These are phyloP conservation scores for Apotomis betuletana DNA, from an alignment of 2,888 invertebrate genomes.

Conservation along the genomic window DNA sequence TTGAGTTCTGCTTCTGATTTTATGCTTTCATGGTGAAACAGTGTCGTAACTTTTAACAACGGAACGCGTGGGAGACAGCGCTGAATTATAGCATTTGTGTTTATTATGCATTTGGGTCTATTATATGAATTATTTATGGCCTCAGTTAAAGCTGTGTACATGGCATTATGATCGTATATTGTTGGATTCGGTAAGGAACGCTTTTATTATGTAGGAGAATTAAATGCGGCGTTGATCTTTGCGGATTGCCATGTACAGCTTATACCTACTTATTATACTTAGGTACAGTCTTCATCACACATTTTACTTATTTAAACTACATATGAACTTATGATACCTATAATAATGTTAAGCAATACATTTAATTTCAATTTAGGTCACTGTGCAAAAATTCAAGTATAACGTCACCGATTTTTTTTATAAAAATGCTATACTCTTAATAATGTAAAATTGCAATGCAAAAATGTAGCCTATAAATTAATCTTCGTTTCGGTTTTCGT, in stretches of 20 bases:
- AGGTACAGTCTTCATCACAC: no score
- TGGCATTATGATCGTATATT: conserved; percentile 24
- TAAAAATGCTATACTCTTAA: no score
- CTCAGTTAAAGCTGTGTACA: conserved; percentile 47
- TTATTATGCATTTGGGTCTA: conserved; percentile 70
- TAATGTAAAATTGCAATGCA: no score
- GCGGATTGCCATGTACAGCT: conserved; percentile 2
- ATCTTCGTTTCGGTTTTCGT: no score
- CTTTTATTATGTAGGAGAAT: conserved; percentile 1
- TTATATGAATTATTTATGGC: conserved; percentile 66
- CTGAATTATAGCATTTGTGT: conserved; percentile 65
- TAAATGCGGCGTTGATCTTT: conserved; percentile 5
- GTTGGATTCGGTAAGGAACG: conserved; percentile 2
- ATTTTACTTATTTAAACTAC: no score
- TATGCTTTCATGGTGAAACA: conserved; percentile 36
- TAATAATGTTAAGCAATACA: no score
- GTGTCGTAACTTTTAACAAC: conserved; percentile 41
- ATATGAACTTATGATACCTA: no score
- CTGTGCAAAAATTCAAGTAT: no score
- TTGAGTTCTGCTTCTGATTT: conserved; percentile 35
- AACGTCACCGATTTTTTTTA: no score
- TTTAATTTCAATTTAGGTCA: no score
- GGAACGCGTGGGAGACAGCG: conserved; percentile 58
- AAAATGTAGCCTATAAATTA: no score
- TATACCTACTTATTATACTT: no score